Evolutionary conservation across 2,797 vertebrate species (phyloP).

Genomic region (Crenichthys baileyi): DNA sequence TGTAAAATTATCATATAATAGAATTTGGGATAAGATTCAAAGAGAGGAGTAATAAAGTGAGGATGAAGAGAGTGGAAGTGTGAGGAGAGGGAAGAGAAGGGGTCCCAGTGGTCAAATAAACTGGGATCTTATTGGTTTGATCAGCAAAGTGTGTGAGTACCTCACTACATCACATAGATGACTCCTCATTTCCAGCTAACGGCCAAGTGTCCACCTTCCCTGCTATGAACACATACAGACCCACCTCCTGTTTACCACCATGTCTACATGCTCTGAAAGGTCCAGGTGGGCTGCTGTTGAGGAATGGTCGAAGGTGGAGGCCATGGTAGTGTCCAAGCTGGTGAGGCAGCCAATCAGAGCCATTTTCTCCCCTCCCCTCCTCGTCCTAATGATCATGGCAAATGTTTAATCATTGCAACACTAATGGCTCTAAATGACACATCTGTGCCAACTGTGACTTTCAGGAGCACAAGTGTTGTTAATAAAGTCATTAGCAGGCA

Average conservation of each 20-base stretch:
- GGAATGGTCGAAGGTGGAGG: constrained; percentile 21
- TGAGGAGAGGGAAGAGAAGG: constrained; percentile 1
- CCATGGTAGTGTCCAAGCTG: constrained; percentile 22
- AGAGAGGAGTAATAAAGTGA: constrained; percentile 46
- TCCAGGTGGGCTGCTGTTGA: constrained; percentile 26
- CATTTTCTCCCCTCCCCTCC: neutral
- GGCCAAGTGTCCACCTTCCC: constrained; percentile 41
- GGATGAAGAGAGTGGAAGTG: constrained; percentile 16
- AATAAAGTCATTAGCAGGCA: constrained; percentile 66
- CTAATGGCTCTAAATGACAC: constrained; percentile 63
- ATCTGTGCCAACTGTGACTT: constrained; percentile 65
- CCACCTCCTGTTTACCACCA: constrained; percentile 19
- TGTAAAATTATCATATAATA: constrained; percentile 51
- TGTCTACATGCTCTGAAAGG: constrained; percentile 28
- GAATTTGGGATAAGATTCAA: constrained; percentile 41
- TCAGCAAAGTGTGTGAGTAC: constrained; percentile 64
- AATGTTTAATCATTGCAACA: constrained; percentile 64
- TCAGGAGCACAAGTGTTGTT: constrained; percentile 64
- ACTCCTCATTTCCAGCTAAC: constrained; percentile 59
- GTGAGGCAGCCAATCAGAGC: constrained; percentile 24
- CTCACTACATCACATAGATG: constrained; percentile 57
- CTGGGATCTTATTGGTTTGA: constrained; percentile 66
- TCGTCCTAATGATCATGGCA: constrained; percentile 24
- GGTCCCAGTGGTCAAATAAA: constrained; percentile 68
- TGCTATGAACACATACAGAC: constrained; percentile 21